Evolutionary conservation across 2,888 invertebrate genomes (phyloP), one percentile per base, ranked within the genome.

Genomic region (Ennomos quercinarius): DNA sequence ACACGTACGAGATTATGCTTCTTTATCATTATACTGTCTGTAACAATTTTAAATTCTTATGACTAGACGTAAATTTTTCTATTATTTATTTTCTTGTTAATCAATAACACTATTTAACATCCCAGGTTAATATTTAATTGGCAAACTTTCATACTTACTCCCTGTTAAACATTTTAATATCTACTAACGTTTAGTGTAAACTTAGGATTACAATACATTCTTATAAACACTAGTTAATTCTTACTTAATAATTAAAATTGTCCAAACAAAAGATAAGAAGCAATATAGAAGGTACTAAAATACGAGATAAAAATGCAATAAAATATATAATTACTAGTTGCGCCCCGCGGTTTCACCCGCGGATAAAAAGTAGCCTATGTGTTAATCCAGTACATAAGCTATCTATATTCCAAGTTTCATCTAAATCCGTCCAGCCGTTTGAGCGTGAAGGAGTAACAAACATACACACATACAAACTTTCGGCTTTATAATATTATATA

Each of bases 61-160:
- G 76, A 77, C 77, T 78, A 79, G 75, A 73, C 43, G 55, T 50
- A 49, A 38, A 17, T n/a, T 47, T 43, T 51, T 38, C 3, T 9
- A 11, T 17, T n/a, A 27, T 43, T 10, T 10, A 17, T 11, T 41
- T 12, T 11, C 1, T 9, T 41, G 11, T 12, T 13, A 11, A 11
- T 12, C 11, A 5, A 41, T 12, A 35, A 44, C 8, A 50, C 37
- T 47, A n/a, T 36, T 37, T 17, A 36, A 39, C 39, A 39, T 35
- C 40, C 44, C 41, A 45, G 1, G 11, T 42, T 35, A 37, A 45
- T 41, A 42, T 54, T 36, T 64, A 70, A 72, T 70, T 73, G 71
- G 71, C 73, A 67, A 65, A 61, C 45, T 59, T 68, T 67, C 63
- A 57, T 51, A 66, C 63, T 64, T 56, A 62, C 47, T 69, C 71